Evolutionary conservation across 1,140 invertebrate genomes (phyloP), one percentile per base, ranked within the genome.

Genomic region (Melanaphis sacchari): DNA sequence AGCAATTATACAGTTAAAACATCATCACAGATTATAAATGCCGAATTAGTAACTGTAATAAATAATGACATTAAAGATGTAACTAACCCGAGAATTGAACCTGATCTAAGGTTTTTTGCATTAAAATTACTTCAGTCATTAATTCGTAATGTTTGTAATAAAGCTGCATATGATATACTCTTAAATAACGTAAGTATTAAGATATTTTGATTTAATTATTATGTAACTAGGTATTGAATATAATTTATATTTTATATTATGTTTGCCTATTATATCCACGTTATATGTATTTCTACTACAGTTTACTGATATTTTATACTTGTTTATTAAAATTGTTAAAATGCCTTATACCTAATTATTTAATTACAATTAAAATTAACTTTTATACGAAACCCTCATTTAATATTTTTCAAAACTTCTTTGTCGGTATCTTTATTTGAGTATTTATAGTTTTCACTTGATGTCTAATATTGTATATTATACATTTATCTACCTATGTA

Each of bases 121-220:
- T 41, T 91, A 31, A 91, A 46, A 91, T 31, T 91, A 46, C 90
- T 91, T 1, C 40, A 59, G 6, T 91, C 90, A 21, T 24, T 91
- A 2, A 2, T 66, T 91, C 90, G 59, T 36, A 43, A 76, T 46
- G 90, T 91, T 43, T 91, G 90, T 66, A 91, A 31, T 31, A 91
- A 66, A 91, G 11, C 59, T n/a, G 41, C 41, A 36, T 91, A 91
- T 31, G 41, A 46, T 36, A 36, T 76, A 66, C 31, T 91, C 5
- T n/a, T 46, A 46, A 81, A 66, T 9, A 76, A 91, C 26, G 90
- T 91, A 46, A 76, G 90, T 40, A n/a, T 76, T 76, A 76, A 76
- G 59, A 76, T 31, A 76, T 76, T 76, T n/a, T 36, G 59, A 76
- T 15, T 76, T 11, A n/a, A 76, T n/a, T 76, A 15, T n/a, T 76